Evolutionary conservation across 2,797 vertebrate species (phyloP), one percentile per base, ranked within the genome.

Genomic region (Enteromius unitaeniatus): DNA sequence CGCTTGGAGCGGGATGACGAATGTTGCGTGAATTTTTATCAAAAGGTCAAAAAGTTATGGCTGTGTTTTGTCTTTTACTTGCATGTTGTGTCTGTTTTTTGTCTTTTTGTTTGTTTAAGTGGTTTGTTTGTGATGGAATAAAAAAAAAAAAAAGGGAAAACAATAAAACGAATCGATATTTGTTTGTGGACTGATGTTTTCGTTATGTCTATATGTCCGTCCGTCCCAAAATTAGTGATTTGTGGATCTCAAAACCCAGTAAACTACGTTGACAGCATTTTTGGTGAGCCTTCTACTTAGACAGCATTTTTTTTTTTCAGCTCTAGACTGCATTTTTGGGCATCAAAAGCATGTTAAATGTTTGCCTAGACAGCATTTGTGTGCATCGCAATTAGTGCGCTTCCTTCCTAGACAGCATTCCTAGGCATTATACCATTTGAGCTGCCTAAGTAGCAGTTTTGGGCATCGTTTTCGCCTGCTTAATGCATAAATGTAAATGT

Each of bases 401-500:
- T n/a, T 9, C 21, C 51, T 75, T 75, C 31, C 73, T 15, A 55
- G 65, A n/a, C 65, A 40, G 34, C 53, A 10, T 76, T 76, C 58
- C 19, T 17, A 13, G n/a, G 34, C 72, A 4, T 55, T 37, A 40
- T 9, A 75, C 51, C 21, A 0, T 37, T 55, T 75, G 51, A 37
- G 31, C 31, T 55, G 31, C 31, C 11, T n/a, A 58, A 60, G 53
- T 60, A 60, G 53, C 34, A 26, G 31, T 42, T 76, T 40, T 58
- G 3, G n/a, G n/a, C 53, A 23, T 60, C 74, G 58, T 58, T 58
- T 76, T 60, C 34, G 2, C 55, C 53, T 77, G 37, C 74, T 60
- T 26, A 58, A 60, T 60, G 14, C 53, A 60, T 17, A 77, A 60
- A 77, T 77, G n/a, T 60, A 15, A 77, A 77, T 42, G 74, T 77